Base-by-base conservation (phyloP, 2,113 vertebrate species). In the Lepus timidus region DNA sequence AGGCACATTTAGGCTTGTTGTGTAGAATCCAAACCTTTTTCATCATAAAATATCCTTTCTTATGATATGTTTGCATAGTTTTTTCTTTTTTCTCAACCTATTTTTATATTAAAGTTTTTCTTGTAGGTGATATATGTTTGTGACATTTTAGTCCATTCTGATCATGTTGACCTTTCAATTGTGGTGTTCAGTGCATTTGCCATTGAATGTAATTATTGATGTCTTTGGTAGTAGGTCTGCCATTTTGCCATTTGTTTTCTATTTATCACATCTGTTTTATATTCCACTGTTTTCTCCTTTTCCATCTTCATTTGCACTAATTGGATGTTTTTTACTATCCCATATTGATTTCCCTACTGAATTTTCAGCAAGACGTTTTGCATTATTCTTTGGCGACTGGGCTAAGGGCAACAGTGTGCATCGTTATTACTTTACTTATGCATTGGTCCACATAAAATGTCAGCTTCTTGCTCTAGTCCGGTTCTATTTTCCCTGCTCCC, bases 281-380 rank as follows among this genome's bases (percentile, higher is more conserved):
- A 25, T 89, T 73, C 25, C 6, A 49, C 22, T 17, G 79, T 95
- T 44, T 55, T 71, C 67, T 90, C 22, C 44, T 78, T 91, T 71
- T 55, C 20, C 94, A 70, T 33, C 12, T 87, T 91, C 52, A 62
- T 82, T 95, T 85, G 39, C 20, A 4, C 33, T 83, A 93, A 76
- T 85, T 58, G 52, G 79, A 88, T 92, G 33, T 62, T 84, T 91
- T 61, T 68, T 75, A n/a, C 64, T 55, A 31, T 75, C 89, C 33
- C 3, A 25, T 93, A 91, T 94, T 95, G 58, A 70, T 91, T 87
- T 95, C 67, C 67, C 17, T 80, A n/a, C 62, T 90, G 44, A 61
- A 80, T 80, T 86, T 85, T 88, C 89, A 91, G 51, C 44, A 70
- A 22, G 39, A 39, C 39, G 36, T 27, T 87, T 90, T 85, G n/a